Evolutionary conservation across 2,113 vertebrate species (phyloP).

Genomic region (Tringa solitaria): DNA sequence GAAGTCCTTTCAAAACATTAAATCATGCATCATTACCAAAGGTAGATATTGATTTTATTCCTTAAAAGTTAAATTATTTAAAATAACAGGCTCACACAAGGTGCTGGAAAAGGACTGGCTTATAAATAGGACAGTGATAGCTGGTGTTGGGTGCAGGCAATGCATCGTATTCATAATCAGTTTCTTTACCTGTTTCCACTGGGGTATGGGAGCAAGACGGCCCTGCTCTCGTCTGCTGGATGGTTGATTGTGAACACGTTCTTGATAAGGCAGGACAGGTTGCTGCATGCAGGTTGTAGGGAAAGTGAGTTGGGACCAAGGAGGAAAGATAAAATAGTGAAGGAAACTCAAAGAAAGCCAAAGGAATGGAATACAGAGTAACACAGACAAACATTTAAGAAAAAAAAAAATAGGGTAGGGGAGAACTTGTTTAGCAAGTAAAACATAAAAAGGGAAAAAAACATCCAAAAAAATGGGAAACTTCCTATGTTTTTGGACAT

Average conservation of each 20-base stretch:
- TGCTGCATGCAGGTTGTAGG: slow-evolving; percentile 77
- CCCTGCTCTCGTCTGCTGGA: slow-evolving; percentile 79
- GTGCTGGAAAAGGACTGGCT: not conserved
- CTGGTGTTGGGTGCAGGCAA: not conserved
- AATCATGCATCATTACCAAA: not conserved
- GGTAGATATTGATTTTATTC: not conserved
- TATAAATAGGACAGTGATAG: not conserved
- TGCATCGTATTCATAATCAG: not conserved
- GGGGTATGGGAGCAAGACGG: slow-evolving; percentile 80
- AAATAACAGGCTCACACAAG: not conserved
- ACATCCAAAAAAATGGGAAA: not conserved
- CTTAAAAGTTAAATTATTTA: not conserved
- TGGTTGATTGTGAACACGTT: slow-evolving; percentile 78
- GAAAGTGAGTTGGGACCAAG: slow-evolving; percentile 31
- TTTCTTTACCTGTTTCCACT: slow-evolving; percentile 97
- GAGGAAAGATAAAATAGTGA: slow-evolving; percentile 70
- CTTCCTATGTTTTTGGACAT: not conserved
- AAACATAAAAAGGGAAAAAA: slow-evolving; percentile 43
- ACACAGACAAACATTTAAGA: slow-evolving; percentile 37
- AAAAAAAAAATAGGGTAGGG: not conserved
- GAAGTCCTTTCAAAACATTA: not conserved
- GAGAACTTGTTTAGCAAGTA: slow-evolving; percentile 46
- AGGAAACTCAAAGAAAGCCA: slow-evolving; percentile 47
- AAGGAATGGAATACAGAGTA: slow-evolving; percentile 1
- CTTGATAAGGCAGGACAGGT: slow-evolving; percentile 83